Evolutionary conservation across 2,888 invertebrate species (phyloP), one percentile per base, ranked within the genome.

Genomic region (Lacanobia wlatinum): DNA sequence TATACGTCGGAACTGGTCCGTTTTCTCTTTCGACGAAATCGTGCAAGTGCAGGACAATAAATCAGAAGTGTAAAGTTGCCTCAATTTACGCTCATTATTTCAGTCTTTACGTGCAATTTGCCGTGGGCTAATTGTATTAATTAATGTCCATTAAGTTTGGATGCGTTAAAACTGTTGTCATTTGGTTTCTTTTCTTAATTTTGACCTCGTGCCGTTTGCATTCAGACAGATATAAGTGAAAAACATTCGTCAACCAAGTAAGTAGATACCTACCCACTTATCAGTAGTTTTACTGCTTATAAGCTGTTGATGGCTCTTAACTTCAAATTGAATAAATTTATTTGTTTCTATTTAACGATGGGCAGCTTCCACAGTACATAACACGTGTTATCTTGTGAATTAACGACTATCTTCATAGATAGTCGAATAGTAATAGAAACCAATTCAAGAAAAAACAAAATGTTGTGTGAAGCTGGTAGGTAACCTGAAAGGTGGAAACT

Each of bases 11-110:
- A 93, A 94, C 95, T 95, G 95, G 95, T 94, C 94, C 89, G 95
- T 95, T 96, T 96, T 96, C 95, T 95, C 96, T 96, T 96, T 96
- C 95, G 93, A 85, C 95, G 96, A 95, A 96, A 94, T 94, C 93
- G 90, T 90, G 90, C 94, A 94, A 94, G 94, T 93, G 93, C 93
- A 92, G 90, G 92, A 95, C 94, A 95, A 96, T 96, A 96, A 96
- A 96, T 96, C 96, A 96, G 93, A 94, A 94, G 96, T 95, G 96
- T 94, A 95, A 95, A 96, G 95, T 93, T 92, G 93, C 92, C 94
- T 95, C 95, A 94, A 95, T 96, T 96, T 94, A 92, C 93, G 92
- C 94, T 95, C 95, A 96, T 96, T 96, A 96, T 95, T 93, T 93
- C 91, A 93, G 93, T 93, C 91, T 93, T 92, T 94, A 94, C 92